Conservation (phyloP, 2,797 vertebrate species). For the Leptodactylus fallax region DNA sequence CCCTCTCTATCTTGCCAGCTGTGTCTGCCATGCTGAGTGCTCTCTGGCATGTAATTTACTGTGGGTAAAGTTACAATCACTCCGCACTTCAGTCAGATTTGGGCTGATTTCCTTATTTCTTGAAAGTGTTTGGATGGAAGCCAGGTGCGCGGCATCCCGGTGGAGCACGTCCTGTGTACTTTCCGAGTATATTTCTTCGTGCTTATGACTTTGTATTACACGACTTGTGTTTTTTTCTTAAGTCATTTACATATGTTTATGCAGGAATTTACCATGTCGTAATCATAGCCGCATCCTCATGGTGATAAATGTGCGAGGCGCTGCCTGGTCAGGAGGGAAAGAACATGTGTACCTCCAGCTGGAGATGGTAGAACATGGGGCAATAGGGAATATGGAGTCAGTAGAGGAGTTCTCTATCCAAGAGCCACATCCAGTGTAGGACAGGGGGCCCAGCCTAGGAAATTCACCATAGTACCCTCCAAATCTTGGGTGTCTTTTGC, state of each 20-base stretch:
- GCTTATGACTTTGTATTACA: constrained; percentile 20
- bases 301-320: background rate
- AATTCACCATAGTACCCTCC: no score
- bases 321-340: background rate
- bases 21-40: constrained; percentile 58
- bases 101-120: constrained; percentile 63
- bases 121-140: constrained; percentile 58
- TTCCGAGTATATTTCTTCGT: background rate
- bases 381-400: no score
- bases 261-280: background rate
- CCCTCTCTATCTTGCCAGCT: constrained; percentile 47
- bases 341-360: background rate
- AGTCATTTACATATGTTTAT: constrained; percentile 16
- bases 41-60: constrained; percentile 63
- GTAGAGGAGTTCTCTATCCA: background rate
- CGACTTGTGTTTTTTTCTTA: background rate
- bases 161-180: constrained; percentile 11
- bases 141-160: constrained; percentile 54
- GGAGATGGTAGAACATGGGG: background rate
- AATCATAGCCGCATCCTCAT: background rate
- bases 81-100: constrained; percentile 60
- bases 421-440: background rate
- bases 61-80: constrained; percentile 62
- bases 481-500: no score
- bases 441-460: no score